Base-by-base conservation (phyloP, 2,888 invertebrate species). In the Ormia ochracea region DNA sequence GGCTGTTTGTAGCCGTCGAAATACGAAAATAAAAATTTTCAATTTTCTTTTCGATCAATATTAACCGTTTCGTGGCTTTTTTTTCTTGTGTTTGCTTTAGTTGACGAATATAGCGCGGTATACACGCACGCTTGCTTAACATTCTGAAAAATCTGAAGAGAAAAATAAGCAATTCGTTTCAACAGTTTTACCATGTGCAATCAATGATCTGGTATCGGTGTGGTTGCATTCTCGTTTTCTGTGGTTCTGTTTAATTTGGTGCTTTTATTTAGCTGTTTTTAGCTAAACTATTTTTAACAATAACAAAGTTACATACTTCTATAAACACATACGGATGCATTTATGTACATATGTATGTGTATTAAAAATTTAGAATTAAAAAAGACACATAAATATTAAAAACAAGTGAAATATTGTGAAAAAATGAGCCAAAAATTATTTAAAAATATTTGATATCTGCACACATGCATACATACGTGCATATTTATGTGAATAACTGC, bases 221-320 rank as follows among this genome's bases (percentile, higher is more conserved):
- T 26, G 38, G 50, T 28, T 33, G 7, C 43, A 41, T 65, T 63
- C 54, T 56, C 54, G 26, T 12, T 54, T 36, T 52, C 14, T 54
- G 52, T 21, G 54, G 59, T 68, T 28, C 33, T 63, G 19, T 21
- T 58, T 66, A 56, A 50, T 43, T 56, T 31, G 19, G 63, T 70
- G 41, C 48, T 68, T 43, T 36, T 79, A 33, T 43, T 74, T 72
- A 68, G 76, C 72, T 63, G 76, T 36, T 76, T n/a, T 68, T 7
- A 79, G 76, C 80, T 76, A 73, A 80, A 80, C 76, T 80, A 80
- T 80, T 76, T 72, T 73, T 66, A 74, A 58, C 54, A 12, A 50
- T 38, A 41, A 36, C 17, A 36, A 74, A 73, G 33, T 63, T 65
- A n/a, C n/a, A n/a, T n/a, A n/a, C n/a, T n/a, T n/a, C n/a, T n/a